These are phyloP conservation scores for Nasonovia ribisnigri DNA, from an alignment of 2,888 invertebrate species.

Conservation along the genomic window DNA sequence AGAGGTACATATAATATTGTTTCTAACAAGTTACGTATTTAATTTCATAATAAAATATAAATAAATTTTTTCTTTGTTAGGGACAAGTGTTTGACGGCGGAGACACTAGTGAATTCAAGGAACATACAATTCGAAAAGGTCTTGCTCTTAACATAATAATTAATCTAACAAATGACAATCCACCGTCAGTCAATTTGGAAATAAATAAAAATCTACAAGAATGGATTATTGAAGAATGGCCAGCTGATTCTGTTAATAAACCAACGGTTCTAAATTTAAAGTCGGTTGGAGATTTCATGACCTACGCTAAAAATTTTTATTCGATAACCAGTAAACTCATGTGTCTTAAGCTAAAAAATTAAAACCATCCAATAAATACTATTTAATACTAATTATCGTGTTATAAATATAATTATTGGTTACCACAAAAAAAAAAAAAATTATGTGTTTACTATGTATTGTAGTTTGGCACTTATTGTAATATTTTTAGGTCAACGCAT, in stretches of 20 bases:
- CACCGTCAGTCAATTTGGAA: neutral
- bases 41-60: neutral
- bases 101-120: constrained; percentile 56
- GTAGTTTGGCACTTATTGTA: too few species aligned
- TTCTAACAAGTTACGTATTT: neutral
- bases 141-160: neutral
- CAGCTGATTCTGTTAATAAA: neutral
- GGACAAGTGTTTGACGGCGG: constrained; percentile 51
- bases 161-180: neutral
- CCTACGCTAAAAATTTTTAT: constrained; percentile 31
- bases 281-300: constrained; percentile 12
- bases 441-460: too few species aligned
- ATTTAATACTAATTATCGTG: neutral
- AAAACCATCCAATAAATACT: neutral
- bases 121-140: constrained; percentile 20
- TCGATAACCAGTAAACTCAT: neutral
- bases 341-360: neutral
- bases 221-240: constrained; percentile 49
- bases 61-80: neutral
- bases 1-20: constrained; percentile 28
- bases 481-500: too few species aligned
- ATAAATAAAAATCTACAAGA: constrained; percentile 24
- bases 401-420: neutral
- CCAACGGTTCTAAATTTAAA: neutral
- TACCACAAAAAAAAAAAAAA: neutral